Conservation (phyloP, 2,113 vertebrate species). For the Ceratotherium simum region DNA sequence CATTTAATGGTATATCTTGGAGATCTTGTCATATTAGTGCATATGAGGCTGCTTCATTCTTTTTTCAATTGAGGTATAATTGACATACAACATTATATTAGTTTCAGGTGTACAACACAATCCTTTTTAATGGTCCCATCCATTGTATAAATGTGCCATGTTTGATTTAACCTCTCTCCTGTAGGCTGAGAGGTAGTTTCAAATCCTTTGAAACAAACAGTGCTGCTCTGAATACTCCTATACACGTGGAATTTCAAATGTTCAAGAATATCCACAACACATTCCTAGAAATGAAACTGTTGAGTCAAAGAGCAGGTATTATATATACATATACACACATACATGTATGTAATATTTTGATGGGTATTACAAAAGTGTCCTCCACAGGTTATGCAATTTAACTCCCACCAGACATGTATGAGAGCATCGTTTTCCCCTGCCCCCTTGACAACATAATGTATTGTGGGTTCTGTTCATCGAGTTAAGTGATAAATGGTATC, state of each 20-base stretch:
- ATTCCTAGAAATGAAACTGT: not conserved
- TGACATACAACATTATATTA: not conserved
- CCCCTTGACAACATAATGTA: not conserved
- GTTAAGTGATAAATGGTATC: not conserved
- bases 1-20: not conserved
- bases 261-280: not conserved
- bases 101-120: not conserved
- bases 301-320: not conserved
- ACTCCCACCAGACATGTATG: not conserved
- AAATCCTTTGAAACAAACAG: constrained; percentile 10
- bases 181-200: not conserved
- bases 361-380: not conserved
- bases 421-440: not conserved
- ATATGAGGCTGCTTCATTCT: not conserved
- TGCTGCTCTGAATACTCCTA: not conserved
- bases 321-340: not conserved
- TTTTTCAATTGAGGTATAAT: not conserved
- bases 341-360: not conserved
- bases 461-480: not conserved
- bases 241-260: not conserved
- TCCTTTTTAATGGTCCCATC: not conserved
- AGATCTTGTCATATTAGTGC: not conserved
- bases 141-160: accelerated
- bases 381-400: not conserved
- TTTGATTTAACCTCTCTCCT: not conserved